A percentile compares a stretch with the other conserved stretches of the same genome.
These are phyloP conservation scores for Tyrannus savana DNA, from an alignment of 2,113 vertebrate genomes.

Conservation along the genomic window DNA sequence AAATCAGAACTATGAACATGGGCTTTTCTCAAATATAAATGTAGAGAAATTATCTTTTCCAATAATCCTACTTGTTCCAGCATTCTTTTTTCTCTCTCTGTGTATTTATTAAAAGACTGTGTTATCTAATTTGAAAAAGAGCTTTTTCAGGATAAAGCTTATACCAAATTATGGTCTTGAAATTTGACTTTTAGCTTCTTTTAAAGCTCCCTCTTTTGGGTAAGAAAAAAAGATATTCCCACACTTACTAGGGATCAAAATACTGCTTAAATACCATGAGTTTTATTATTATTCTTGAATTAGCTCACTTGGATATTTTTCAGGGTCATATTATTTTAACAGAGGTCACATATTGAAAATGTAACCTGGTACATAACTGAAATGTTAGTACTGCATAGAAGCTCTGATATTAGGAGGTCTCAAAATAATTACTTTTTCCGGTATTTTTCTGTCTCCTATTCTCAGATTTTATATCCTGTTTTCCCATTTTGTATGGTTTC, in stretches of 20 bases:
- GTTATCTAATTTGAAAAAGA: neutral
- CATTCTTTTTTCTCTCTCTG: neutral
- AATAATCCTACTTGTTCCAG: neutral
- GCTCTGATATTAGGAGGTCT: neutral
- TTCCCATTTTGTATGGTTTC: neutral
- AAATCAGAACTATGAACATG: neutral
- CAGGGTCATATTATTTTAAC: neutral
- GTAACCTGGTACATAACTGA: neutral
- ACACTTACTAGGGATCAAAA: neutral
- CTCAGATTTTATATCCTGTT: neutral
- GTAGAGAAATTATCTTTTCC: neutral
- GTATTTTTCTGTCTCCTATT: neutral
- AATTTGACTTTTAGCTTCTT: neutral
- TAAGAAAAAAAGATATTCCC: neutral
- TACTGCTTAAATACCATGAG: neutral
- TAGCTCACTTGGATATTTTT: neutral
- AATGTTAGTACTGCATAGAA: neutral
- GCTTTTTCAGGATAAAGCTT: neutral
- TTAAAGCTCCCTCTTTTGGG: neutral
- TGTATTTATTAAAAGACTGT: neutral
- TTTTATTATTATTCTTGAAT: neutral
- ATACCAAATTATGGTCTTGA: neutral
- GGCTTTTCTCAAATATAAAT: neutral
- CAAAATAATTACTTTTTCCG: neutral
- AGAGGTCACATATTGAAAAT: neutral